Evolutionary conservation across 1,140 invertebrate genomes (phyloP).

Genomic region (Harpegnathos saltator): DNA sequence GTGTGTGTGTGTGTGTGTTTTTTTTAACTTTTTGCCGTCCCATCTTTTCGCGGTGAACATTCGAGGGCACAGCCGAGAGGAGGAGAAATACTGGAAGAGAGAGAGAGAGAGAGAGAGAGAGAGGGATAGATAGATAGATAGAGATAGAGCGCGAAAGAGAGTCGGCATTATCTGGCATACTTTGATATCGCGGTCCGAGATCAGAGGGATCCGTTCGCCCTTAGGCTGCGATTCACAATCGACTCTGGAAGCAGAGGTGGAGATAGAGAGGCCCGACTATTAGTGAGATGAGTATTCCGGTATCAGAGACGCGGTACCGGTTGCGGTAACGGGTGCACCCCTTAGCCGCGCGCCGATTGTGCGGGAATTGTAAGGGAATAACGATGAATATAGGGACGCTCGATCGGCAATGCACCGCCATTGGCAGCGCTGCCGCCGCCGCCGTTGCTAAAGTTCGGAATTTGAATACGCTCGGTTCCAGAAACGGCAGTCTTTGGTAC

Average conservation of each 20-base stretch:
- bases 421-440: not conserved
- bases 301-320: conserved; percentile 57
- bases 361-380: conserved; percentile 58
- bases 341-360: conserved; percentile 56
- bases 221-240: conserved; percentile 61
- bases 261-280: conserved; percentile 58
- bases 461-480: conserved; percentile 46
- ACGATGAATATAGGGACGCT: conserved; percentile 46
- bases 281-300: conserved; percentile 62
- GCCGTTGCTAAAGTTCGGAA: conserved; percentile 24
- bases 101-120: conserved; percentile 17
- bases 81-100: not conserved
- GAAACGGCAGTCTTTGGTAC: conserved; percentile 19
- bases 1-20: not conserved
- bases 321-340: conserved; percentile 54
- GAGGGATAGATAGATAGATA: too few species aligned
- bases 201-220: conserved; percentile 57
- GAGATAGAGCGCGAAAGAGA: too few species aligned
- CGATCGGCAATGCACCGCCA: conserved; percentile 15
- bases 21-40: conserved; percentile 57
- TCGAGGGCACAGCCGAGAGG: not conserved
- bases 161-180: conserved; percentile 54
- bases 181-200: conserved; percentile 53
- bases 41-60: conserved; percentile 41
- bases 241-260: conserved; percentile 52